Base-by-base conservation (phyloP, 2,888 invertebrate genomes). In the Xanthorhoe designata region DNA sequence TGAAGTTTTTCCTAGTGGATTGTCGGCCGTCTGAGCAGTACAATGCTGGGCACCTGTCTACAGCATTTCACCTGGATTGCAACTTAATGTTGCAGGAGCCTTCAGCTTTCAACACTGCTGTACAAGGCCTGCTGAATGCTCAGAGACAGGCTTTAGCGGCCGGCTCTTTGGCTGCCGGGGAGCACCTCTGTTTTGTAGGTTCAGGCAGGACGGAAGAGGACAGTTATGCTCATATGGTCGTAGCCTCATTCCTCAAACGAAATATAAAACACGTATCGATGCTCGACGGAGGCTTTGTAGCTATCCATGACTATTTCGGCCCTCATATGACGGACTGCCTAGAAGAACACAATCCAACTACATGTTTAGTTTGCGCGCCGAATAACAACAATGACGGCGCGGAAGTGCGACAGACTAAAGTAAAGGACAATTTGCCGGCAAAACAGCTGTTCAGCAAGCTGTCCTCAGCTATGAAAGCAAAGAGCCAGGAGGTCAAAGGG, bases 41-140 rank as follows among this genome's bases (percentile, higher is more conserved):
- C 85, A 99, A 99, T 92, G 96, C 97, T 61, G 99, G 99, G 0
- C 99, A 99, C 92, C 95, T 99, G 73, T 97, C 98, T 0, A 99
- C 99, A 59, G 99, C 99, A 62, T 99, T 99, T 93, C 99, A 99
- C 91, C 94, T 99, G 71, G 99, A 99, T 88, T 98, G 99, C 80
- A 98, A 98, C 89, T 94, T 99, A 80, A 98, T 99, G 98, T 94
- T 99, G 65, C 98, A 98, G 93, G 99, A 99, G 86, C 99, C 99
- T 0, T 96, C 96, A 74, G 98, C 99, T 59, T 99, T 99, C 88
- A 96, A 96, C 66, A 98, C 98, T 35, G 98, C 99, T 19, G 98
- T 99, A 4, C 98, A 98, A 89, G 98, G 98, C 0, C 90, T 98
- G 70, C 92, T 98, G 60, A 96, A 97, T 82, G 98, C 98, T 9